Conservation (phyloP, 2,888 invertebrate species). For the Tyria jacobaeae region DNA sequence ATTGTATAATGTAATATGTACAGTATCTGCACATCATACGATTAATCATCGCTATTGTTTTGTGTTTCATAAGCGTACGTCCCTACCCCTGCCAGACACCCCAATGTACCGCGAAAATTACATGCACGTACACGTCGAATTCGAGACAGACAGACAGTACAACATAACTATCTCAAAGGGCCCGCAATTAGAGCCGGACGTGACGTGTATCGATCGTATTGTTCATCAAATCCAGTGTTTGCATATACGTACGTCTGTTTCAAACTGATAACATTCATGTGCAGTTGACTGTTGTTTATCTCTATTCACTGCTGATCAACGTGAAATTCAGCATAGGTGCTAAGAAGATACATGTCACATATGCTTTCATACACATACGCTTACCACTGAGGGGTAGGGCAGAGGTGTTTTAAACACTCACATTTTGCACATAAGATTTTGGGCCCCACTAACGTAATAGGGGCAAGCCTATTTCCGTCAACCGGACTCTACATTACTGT, state of each 20-base stretch:
- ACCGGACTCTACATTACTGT: too few relatives aligned
- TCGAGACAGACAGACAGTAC: conserved; percentile 21
- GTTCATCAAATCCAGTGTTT: conserved; percentile 55
- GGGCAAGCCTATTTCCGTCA: too few relatives aligned
- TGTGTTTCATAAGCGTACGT: conserved; percentile 10
- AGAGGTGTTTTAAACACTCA: too few relatives aligned
- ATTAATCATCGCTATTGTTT: conserved; percentile 23
- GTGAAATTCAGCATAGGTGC: not conserved
- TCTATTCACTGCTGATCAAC: not conserved
- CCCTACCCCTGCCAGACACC: conserved; percentile 16
- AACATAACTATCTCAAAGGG: conserved; percentile 46
- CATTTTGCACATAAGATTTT: too few relatives aligned
- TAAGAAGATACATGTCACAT: too few relatives aligned
- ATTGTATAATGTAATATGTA: not conserved
- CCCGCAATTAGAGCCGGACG: conserved; percentile 52
- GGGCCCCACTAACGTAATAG: too few relatives aligned
- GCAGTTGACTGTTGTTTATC: not conserved
- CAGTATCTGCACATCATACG: conserved; percentile 6
- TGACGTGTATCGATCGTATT: conserved; percentile 60
- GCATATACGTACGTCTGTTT: conserved; percentile 36
- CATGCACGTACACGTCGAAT: conserved; percentile 28
- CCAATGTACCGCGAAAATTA: conserved; percentile 24
- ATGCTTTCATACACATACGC: too few relatives aligned
- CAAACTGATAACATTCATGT: not conserved
- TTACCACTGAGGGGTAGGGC: too few relatives aligned